Conservation (phyloP, 2,797 vertebrate genomes). For the Delichon dasypus region DNA sequence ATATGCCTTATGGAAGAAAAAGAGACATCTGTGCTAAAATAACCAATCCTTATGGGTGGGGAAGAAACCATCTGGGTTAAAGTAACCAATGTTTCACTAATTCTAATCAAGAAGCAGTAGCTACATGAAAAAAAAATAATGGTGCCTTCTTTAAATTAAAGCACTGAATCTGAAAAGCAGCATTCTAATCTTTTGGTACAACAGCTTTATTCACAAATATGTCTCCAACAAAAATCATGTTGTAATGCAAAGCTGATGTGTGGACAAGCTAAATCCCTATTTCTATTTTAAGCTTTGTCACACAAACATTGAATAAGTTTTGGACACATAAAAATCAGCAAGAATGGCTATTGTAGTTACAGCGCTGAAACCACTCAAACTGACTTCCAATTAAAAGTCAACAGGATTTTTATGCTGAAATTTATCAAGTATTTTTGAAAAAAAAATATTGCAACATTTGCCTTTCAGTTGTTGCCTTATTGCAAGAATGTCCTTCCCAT, state of each 20-base stretch:
- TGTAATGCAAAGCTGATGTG: slow-evolving; percentile 47
- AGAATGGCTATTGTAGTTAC: neutral
- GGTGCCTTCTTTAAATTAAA: slow-evolving; percentile 47
- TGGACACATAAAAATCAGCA: neutral
- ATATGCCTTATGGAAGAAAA: slow-evolving; percentile 36
- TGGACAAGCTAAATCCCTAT: slow-evolving; percentile 13
- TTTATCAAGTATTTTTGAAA: slow-evolving; percentile 15
- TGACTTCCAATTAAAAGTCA: slow-evolving; percentile 20
- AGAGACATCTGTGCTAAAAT: slow-evolving; percentile 27
- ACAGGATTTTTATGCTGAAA: neutral
- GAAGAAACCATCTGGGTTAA: slow-evolving; percentile 56
- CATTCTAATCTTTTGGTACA: slow-evolving; percentile 35
- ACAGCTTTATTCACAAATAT: slow-evolving; percentile 46
- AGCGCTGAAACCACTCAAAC: slow-evolving; percentile 3
- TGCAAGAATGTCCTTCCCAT: neutral
- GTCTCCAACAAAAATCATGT: slow-evolving; percentile 15
- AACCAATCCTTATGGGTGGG: slow-evolving; percentile 11
- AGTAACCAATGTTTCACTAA: slow-evolving; percentile 52
- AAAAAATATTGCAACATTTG: neutral
- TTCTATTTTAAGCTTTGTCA: slow-evolving; percentile 5
- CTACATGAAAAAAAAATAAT: slow-evolving; percentile 30
- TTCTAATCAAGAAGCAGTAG: slow-evolving; percentile 25
- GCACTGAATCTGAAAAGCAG: neutral
- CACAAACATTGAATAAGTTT: neutral
- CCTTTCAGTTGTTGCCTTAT: neutral